phyloP scores from a whole-genome alignment of 2,888 invertebrate genomes.

The Xestia ashworthii region DNA sequence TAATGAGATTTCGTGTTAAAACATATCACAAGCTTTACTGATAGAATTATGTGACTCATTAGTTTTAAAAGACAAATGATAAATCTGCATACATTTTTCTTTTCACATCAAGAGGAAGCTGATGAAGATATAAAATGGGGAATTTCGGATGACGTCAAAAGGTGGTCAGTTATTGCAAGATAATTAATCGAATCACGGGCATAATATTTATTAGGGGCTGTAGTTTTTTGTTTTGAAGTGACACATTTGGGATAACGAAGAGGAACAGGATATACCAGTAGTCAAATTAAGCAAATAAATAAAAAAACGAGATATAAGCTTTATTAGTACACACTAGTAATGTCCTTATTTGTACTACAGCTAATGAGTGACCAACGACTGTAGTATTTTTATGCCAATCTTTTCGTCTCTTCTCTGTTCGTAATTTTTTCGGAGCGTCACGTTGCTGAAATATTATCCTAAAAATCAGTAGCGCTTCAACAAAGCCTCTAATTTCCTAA shows the following conservation, averaged over 20 bases:
- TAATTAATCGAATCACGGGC: slow-evolving; percentile 32
- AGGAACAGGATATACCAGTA: slow-evolving; percentile 24
- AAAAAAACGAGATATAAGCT: not conserved
- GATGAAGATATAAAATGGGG: slow-evolving; percentile 57
- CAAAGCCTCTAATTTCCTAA: slow-evolving; percentile 25
- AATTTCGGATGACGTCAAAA: slow-evolving; percentile 53
- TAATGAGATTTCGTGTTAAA: slow-evolving; percentile 66
- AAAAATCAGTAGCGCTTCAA: slow-evolving; percentile 2
- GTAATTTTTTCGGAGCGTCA: not conserved
- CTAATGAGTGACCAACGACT: too few species aligned
- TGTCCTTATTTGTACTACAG: not conserved
- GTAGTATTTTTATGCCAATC: too few species aligned
- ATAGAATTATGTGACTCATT: slow-evolving; percentile 69
- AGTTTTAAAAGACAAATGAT: slow-evolving; percentile 67
- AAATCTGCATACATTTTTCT: slow-evolving; percentile 63
- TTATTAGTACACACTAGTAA: not conserved
- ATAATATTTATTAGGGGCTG: slow-evolving; percentile 8
- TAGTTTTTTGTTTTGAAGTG: slow-evolving; percentile 28
- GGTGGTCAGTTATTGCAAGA: slow-evolving; percentile 43
- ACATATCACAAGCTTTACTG: slow-evolving; percentile 64
- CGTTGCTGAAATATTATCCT: not conserved
- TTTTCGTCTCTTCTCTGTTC: not conserved
- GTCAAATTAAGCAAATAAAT: not conserved
- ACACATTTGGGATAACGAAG: slow-evolving; percentile 20
- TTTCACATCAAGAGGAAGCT: slow-evolving; percentile 57